phyloP scores from a whole-genome alignment of 2,113 vertebrate species.

The Megaptera novaeangliae region DNA sequence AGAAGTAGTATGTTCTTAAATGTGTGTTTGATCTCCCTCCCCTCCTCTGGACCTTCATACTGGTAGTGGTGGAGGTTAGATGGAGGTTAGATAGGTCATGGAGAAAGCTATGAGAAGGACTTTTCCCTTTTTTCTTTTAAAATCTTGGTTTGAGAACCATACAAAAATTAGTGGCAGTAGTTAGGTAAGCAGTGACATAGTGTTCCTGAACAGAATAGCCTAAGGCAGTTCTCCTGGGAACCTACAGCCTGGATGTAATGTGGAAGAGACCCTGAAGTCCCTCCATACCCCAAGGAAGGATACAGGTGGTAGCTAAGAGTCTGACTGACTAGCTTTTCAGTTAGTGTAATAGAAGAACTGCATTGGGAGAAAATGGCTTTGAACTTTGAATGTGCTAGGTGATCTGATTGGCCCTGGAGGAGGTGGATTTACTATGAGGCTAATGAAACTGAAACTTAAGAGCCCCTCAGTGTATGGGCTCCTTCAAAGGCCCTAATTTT shows the following conservation, averaged over 20 bases:
- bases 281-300: not conserved
- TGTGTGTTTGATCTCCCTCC: not conserved
- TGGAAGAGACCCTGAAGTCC: not conserved
- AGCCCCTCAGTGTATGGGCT: not conserved
- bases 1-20: not conserved
- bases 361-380: not conserved
- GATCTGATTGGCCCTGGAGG: not conserved
- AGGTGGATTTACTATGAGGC: not conserved
- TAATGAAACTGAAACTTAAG: not conserved
- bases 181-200: not conserved
- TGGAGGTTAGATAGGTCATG: no score
- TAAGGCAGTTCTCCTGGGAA: not conserved
- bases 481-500: not conserved
- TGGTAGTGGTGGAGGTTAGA: not conserved
- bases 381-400: not conserved
- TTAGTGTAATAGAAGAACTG: not conserved
- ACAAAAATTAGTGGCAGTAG: not conserved
- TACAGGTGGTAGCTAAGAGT: not conserved
- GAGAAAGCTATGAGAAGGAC: not conserved
- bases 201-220: not conserved
- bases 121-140: not conserved
- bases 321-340: not conserved
- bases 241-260: not conserved
- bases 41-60: not conserved
- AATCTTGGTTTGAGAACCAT: not conserved